Base-by-base conservation (phyloP, 2,113 vertebrate genomes). In the Sphyrna mokarran region DNA sequence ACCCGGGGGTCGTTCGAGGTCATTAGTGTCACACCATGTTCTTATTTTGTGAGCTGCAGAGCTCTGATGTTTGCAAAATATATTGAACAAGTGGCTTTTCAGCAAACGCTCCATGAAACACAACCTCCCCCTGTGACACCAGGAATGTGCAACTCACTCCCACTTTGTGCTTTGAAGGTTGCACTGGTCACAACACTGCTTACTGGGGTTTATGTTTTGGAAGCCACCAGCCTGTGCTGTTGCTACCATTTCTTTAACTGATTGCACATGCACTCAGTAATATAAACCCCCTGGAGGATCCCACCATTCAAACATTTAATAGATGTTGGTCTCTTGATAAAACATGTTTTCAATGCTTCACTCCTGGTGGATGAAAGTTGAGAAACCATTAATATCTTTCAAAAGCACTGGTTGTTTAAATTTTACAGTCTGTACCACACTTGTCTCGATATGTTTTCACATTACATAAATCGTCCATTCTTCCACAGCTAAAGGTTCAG, bases 1-100 rank as follows among this genome's bases (percentile, higher is more conserved):
- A 93, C 89, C 58, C 33, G 20, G n/a, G 22, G 89, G 89, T 93
- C 61, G 37, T 9, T 10, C 1, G 6, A 68, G 89, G 89, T 93
- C 61, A 22, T 37, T 9, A 16, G 61, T 93, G 89, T 93, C 89
- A 68, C 89, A 93, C 89, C 61, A 93, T 93, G 89, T 93, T 93
- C 89, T 93, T 93, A 93, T 93, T 93, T 93, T 66, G 61, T 10
- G 89, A n/a, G 89, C n/a, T 93, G 16, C 20, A 93, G 37, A 68
- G 61, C 61, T 93, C 89, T 93, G 89, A 93, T 93, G 33, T 93
- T 66, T 93, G 89, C 68, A 68, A 68, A 66, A 93, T 93, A 93
- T 66, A 68, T 93, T 93, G 89, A 93, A 93, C 13, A 6, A 66
- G 63, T 91, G 29, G 29, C 87, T n/a, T n/a, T 63, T 18, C 58